A percentile compares a stretch with the other conserved stretches of the same genome.
Evolutionary conservation across 2,113 vertebrate genomes (phyloP).

Genomic region (Apus apus): DNA sequence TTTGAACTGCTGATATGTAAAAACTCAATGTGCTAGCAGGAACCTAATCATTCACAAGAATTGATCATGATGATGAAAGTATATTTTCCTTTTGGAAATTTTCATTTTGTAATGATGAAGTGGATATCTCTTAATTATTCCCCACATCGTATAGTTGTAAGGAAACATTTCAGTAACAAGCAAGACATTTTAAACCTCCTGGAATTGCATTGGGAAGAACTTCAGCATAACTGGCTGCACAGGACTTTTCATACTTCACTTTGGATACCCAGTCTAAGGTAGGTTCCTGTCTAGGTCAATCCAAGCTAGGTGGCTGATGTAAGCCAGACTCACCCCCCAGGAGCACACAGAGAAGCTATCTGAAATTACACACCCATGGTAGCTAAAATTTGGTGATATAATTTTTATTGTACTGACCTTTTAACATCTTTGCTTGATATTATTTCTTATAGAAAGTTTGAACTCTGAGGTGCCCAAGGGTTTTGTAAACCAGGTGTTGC

Average conservation of each 20-base stretch:
- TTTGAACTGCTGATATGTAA: neutral
- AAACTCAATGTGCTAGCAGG: neutral
- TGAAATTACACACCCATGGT: neutral
- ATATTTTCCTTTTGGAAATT: neutral
- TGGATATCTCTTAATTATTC: neutral
- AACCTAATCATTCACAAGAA: neutral
- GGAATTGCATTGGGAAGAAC: too few species aligned
- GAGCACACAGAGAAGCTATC: neutral
- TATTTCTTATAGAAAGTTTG: neutral
- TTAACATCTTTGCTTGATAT: neutral
- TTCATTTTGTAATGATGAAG: neutral
- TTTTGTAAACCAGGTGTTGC: neutral
- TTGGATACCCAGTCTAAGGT: neutral
- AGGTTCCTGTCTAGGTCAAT: neutral
- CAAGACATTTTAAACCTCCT: neutral
- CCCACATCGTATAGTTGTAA: neutral
- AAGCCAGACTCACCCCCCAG: neutral
- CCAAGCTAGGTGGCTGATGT: neutral
- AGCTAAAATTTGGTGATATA: neutral
- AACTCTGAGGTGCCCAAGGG: neutral
- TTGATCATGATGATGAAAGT: neutral
- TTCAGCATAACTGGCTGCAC: neutral
- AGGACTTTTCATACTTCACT: neutral
- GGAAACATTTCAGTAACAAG: neutral
- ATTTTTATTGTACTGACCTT: neutral